phyloP scores from a whole-genome alignment of 1,140 invertebrate genomes.

The Sweltsa coloradensis region DNA sequence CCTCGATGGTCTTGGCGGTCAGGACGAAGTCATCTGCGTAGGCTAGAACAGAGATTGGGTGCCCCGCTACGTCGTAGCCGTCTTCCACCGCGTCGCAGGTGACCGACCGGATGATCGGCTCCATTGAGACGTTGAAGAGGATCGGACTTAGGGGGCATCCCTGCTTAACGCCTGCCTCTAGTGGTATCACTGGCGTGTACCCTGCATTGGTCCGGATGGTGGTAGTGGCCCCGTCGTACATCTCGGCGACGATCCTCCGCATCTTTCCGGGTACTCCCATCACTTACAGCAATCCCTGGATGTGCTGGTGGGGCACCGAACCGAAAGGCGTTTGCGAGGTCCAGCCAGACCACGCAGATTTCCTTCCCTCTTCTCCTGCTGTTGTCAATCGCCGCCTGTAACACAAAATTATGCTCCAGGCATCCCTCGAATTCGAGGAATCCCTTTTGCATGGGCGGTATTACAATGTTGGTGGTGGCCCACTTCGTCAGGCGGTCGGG shows the following conservation, averaged over 20 bases:
- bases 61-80: slow-evolving; percentile 16
- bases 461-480: not conserved
- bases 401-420: slow-evolving; percentile 27
- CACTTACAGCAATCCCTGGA: slow-evolving; percentile 1
- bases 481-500: slow-evolving; percentile 9
- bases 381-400: slow-evolving; percentile 19
- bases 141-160: slow-evolving; percentile 29
- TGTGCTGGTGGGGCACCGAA: slow-evolving; percentile 23
- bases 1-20: slow-evolving; percentile 4
- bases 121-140: slow-evolving; percentile 30
- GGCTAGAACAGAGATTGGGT: slow-evolving; percentile 20
- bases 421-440: slow-evolving; percentile 26
- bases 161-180: slow-evolving; percentile 26
- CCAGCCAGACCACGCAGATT: too few relatives aligned
- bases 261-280: slow-evolving; percentile 8
- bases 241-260: slow-evolving; percentile 14
- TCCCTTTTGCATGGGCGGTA: slow-evolving; percentile 22
- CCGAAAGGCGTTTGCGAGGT: slow-evolving; percentile 24
- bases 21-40: slow-evolving; percentile 24
- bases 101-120: slow-evolving; percentile 19
- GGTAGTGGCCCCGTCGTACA: slow-evolving; percentile 15
- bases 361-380: slow-evolving; percentile 10
- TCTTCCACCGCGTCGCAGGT: not conserved
- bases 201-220: slow-evolving; percentile 10
- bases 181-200: slow-evolving; percentile 19